Evolutionary conservation across 2,113 vertebrate species (phyloP), one percentile per base, ranked within the genome.

Genomic region (Myodes glareolus): DNA sequence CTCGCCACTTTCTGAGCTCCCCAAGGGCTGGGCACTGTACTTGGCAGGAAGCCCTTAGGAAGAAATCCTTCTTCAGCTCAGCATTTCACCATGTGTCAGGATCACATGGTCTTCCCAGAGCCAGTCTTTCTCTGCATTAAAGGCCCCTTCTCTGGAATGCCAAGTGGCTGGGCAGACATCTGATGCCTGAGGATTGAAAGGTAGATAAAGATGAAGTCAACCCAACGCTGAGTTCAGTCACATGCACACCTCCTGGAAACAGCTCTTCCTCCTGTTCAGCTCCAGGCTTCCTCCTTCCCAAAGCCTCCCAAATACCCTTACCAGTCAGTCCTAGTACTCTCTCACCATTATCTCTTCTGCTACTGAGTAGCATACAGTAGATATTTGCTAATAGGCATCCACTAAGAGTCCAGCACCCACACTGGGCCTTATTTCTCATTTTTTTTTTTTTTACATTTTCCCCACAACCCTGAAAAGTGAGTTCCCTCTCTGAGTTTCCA

Each of bases 311-410:
- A 13, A 31, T 29, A 23, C 61, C 25, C 82, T 36, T 76, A 47
- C 65, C 65, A 81, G 17, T 65, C 77, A 77, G 65, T 68, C 63
- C 21, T 61, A 96, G 61, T 82, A 23, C 91, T 95, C 92, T 52
- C 29, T 73, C 8, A n/a, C 58, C 52, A 21, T 85, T 87, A 27
- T 70, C 88, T 93, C 52, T 36, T 19, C 84, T 82, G 7, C 47
- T 68, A 50, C 45, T 47, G 61, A 96, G 50, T 72, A 61, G n/a
- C 50, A 85, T 65, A 25, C 17, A 78, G 61, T 58, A 91, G 52
- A 52, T 45, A 33, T 4, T 91, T 68, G 61, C 10, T 25, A 81
- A 77, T 90, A 55, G 29, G 11, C 21, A 76, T 45, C 25, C 61
- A 52, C 58, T 16, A 3, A 10, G 5, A 36, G 25, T 55, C 55